Base-by-base conservation (phyloP, 2,113 vertebrate genomes). In the pig (Sus scrofa) region DNA sequence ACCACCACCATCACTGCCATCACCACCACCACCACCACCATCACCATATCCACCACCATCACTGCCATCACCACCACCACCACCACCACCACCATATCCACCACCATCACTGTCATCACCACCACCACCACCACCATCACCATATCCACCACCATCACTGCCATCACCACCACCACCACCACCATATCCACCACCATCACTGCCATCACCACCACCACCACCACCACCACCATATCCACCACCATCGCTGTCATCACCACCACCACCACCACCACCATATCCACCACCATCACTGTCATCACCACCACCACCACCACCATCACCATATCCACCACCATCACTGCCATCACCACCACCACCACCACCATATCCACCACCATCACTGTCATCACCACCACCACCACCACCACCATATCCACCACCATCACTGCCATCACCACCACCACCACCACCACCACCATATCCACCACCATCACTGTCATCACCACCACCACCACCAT, bases 321-420 rank as follows among this genome's bases (percentile, higher is more conserved):
- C 54, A 60, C n/a, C n/a, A n/a, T n/a, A n/a, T n/a, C n/a, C n/a
- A n/a, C n/a, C n/a, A n/a, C n/a, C n/a, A n/a, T n/a, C n/a, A n/a
- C n/a, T n/a, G n/a, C n/a, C n/a, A n/a, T n/a, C n/a, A n/a, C n/a
- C n/a, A n/a, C n/a, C n/a, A n/a, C n/a, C n/a, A n/a, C n/a, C n/a
- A n/a, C n/a, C n/a, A n/a, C n/a, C n/a, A n/a, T n/a, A n/a, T n/a
- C n/a, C n/a, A n/a, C n/a, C n/a, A n/a, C n/a, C 8, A 20, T 0
- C 14, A 63, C 26, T 39, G 30, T 10, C 24, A 67, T 13, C 24
- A 54, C 44, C 44, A 26, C 24, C 1, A 22, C 13, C 44, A 22
- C 13, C 44, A 26, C 0, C 22, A 27, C 0, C 27, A 67, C 3
- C 18, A 63, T 6, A 12, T 52, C 2, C 7, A 54, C 0, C 1